These are phyloP conservation scores for Atta texana DNA, from an alignment of 1,140 invertebrate species.

Conservation along the genomic window DNA sequence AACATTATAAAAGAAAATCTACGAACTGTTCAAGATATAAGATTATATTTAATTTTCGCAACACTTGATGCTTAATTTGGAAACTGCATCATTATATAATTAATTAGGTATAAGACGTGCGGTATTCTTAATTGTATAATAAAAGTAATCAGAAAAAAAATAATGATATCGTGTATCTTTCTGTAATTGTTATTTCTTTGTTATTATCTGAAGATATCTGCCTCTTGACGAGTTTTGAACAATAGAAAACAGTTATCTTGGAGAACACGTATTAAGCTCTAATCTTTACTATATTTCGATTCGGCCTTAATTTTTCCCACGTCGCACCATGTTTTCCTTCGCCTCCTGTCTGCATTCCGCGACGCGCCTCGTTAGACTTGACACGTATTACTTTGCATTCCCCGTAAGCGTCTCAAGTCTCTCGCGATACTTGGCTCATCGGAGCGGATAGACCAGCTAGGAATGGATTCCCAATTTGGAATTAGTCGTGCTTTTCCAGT, in stretches of 20 bases:
- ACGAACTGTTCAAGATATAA: neutral
- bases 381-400: conserved; percentile 82
- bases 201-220: neutral
- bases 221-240: neutral
- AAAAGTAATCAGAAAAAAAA: neutral
- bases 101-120: neutral
- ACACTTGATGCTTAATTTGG: neutral
- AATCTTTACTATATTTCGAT: neutral
- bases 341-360: conserved; percentile 80
- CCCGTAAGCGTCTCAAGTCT: conserved; percentile 37
- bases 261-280: neutral
- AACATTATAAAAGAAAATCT: neutral
- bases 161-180: neutral
- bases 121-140: neutral
- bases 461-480: conserved; percentile 37
- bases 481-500: conserved; percentile 15
- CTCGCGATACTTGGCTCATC: neutral
- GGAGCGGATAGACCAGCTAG: conserved; percentile 13
- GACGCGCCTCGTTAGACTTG: conserved; percentile 82
- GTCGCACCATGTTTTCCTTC: conserved; percentile 68
- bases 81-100: neutral
- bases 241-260: neutral
- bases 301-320: conserved; percentile 33
- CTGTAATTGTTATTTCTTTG: neutral
- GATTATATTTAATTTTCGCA: neutral